Base-by-base conservation (phyloP, 1,140 invertebrate species). In the Coenobita brevimanus region DNA sequence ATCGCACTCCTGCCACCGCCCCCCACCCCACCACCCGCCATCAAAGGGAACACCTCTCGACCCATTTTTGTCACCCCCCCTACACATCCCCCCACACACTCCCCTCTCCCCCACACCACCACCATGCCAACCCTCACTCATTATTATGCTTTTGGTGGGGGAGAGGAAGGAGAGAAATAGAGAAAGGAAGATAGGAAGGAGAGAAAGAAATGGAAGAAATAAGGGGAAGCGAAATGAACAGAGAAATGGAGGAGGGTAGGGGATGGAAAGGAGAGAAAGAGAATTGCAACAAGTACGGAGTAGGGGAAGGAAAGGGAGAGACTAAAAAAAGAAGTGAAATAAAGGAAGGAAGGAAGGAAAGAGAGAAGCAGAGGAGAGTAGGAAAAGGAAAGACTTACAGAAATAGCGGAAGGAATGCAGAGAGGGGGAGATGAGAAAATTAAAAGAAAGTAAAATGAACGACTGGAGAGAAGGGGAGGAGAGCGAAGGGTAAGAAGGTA, bases 1-100 rank as follows among this genome's bases (percentile, higher is more conserved):
- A 86, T 86, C 83, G 79, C 15, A 33, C 73, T 62, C 41, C 69
- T 75, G 79, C 57, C 73, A 73, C 57, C 67, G 69, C 33, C 46
- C 43, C 21, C 83, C 83, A 78, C 79, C 83, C 78, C 78, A 86
- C 73, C 62, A 27, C 24, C 21, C 38, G 69, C 30, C 69, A 60
- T 46, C 46, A 69, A 46, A n/a, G 64, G n/a, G 57, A 10, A 24
- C 46, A 73, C 50, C 50, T 79, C 79, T 73, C 78, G 57, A 86
- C 79, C 79, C 46, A 79, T 78, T 86, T 86, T 73, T 75, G 24
- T 43, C 13, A 41, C 57, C 43, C 57, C 27, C 62, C 82, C 78
- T 85, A 76, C 78, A 27, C 78, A n/a, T n/a, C n/a, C n/a, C n/a
- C n/a, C n/a, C n/a, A n/a, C n/a, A n/a, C n/a, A n/a, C n/a, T n/a